These are phyloP conservation scores for Sebastes kiyomatsui DNA, from an alignment of 2,797 vertebrate species.

Conservation along the genomic window DNA sequence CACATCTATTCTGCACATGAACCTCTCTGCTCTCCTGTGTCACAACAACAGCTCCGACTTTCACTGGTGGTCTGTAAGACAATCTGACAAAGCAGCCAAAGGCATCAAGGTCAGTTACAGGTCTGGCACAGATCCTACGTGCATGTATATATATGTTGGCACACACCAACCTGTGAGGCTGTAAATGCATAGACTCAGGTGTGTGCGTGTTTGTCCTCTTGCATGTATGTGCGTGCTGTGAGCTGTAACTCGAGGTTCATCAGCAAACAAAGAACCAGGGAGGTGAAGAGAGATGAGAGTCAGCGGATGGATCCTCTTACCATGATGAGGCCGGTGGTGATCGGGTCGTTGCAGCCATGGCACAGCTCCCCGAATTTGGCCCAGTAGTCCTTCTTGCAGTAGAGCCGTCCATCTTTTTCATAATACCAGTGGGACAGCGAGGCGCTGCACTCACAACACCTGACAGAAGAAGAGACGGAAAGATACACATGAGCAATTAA, in stretches of 20 bases:
- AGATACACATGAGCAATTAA: not conserved
- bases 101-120: slow-evolving; percentile 60
- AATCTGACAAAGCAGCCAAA: slow-evolving; percentile 32
- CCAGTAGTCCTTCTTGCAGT: slow-evolving; percentile 99
- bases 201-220: not conserved
- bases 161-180: not conserved
- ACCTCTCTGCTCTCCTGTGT: slow-evolving; percentile 32
- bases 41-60: slow-evolving; percentile 43
- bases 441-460: slow-evolving; percentile 93
- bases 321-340: slow-evolving; percentile 97
- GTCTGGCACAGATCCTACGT: slow-evolving; percentile 47
- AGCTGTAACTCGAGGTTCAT: slow-evolving; percentile 55
- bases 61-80: slow-evolving; percentile 61
- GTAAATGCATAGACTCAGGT: slow-evolving; percentile 10
- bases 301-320: slow-evolving; percentile 79
- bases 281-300: slow-evolving; percentile 44
- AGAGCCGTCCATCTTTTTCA: slow-evolving; percentile 95
- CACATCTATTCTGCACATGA: slow-evolving; percentile 38
- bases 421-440: slow-evolving; percentile 98
- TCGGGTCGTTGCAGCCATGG: slow-evolving; percentile 95
- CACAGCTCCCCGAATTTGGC: slow-evolving; percentile 93
- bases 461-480: slow-evolving; percentile 9
- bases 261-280: slow-evolving; percentile 43
- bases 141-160: slow-evolving; percentile 3
- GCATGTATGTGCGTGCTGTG: not conserved